A percentile compares a stretch with the other conserved stretches of the same genome.
These are phyloP conservation scores for Drosophila sp. DNA, from an alignment of 1,140 invertebrate genomes.

Conservation along the genomic window DNA sequence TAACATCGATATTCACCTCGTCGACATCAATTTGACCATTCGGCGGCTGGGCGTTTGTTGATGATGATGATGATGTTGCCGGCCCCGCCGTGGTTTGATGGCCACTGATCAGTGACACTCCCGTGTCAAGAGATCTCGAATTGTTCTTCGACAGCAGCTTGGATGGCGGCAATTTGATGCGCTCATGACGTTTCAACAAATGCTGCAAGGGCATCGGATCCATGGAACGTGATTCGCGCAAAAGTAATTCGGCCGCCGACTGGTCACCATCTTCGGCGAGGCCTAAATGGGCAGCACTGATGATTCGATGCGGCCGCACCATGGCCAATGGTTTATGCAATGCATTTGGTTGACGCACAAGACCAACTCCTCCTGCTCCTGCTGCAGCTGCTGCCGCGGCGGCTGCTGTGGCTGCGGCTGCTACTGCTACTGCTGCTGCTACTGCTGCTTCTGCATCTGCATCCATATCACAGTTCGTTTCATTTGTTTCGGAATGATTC, in stretches of 20 bases:
- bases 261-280: slow-evolving; percentile 40
- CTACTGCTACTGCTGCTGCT: slow-evolving; percentile 26
- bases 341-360: slow-evolving; percentile 68
- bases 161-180: slow-evolving; percentile 71
- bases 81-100: slow-evolving; percentile 35
- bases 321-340: slow-evolving; percentile 79
- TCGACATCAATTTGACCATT: slow-evolving; percentile 50
- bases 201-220: slow-evolving; percentile 80
- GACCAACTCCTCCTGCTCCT: slow-evolving; percentile 43
- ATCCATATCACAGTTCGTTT: slow-evolving; percentile 83
- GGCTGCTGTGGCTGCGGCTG: slow-evolving; percentile 20
- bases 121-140: slow-evolving; percentile 75
- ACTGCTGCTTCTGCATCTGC: slow-evolving; percentile 49
- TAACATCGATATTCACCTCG: slow-evolving; percentile 39
- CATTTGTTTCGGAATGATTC: slow-evolving; percentile 82
- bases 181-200: slow-evolving; percentile 67
- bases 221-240: slow-evolving; percentile 76
- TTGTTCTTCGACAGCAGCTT: slow-evolving; percentile 78
- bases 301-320: slow-evolving; percentile 80
- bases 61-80: background rate
- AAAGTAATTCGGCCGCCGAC: slow-evolving; percentile 44
- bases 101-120: slow-evolving; percentile 76
- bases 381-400: slow-evolving; percentile 11
- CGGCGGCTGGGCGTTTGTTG: background rate
- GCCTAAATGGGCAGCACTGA: slow-evolving; percentile 60